Conservation (phyloP, 1,140 invertebrate genomes). For the Sycobia sp. region DNA sequence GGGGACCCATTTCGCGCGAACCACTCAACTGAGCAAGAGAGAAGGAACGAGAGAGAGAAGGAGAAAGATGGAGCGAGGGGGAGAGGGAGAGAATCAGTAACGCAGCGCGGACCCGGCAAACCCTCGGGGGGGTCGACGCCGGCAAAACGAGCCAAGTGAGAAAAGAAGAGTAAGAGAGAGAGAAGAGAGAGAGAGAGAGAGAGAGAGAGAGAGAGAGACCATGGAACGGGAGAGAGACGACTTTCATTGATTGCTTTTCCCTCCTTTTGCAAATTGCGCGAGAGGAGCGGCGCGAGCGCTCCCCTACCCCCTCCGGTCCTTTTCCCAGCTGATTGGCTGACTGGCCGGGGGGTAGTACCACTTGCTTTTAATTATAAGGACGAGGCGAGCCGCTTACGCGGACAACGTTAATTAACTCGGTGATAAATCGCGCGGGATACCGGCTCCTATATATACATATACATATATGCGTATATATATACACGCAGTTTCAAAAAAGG, state of each 20-base stretch:
- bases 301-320: no score
- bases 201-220: not conserved
- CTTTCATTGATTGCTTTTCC: constrained; percentile 29
- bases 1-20: constrained; percentile 57
- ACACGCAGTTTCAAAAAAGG: no score
- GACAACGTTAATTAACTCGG: constrained; percentile 23
- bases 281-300: no score
- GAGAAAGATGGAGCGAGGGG: no score
- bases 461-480: no score
- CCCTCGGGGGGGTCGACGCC: constrained; percentile 3
- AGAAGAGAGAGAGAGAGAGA: constrained; percentile 5
- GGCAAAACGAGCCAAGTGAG: no score
- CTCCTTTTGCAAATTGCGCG: constrained; percentile 21
- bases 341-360: not conserved
- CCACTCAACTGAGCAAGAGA: not conserved
- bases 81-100: not conserved
- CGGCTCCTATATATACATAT: no score
- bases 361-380: constrained; percentile 25
- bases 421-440: constrained; percentile 29
- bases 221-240: no score
- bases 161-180: no score
- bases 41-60: not conserved
- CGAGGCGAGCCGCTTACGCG: constrained; percentile 20
- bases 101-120: not conserved
- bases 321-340: not conserved